Base-by-base conservation (phyloP, 2,888 invertebrate genomes). In the Hypselothyrea guttata region DNA sequence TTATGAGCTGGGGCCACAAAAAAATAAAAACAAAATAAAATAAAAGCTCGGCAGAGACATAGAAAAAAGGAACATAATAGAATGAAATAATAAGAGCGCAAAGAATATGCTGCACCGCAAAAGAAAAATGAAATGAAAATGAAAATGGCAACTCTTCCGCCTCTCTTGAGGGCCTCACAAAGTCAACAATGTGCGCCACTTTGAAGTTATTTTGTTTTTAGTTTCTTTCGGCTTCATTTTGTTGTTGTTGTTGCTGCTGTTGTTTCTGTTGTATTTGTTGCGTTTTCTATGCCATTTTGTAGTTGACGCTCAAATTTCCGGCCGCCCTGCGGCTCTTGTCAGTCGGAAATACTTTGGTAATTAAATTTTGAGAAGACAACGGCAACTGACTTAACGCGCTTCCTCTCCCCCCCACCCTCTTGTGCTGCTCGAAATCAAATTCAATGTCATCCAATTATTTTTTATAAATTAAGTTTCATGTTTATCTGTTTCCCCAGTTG, bases 121-220 rank as follows among this genome's bases (percentile, higher is more conserved):
- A 70, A 64, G 68, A 4, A 22, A 22, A 22, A 22, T 22, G 22
- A 22, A 22, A 22, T 22, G 5, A 76, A 76, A 69, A 72, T 63
- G 74, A 74, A 84, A 79, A 84, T 74, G 66, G 78, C 71, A 74
- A 79, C 85, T 78, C 85, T 84, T 84, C 63, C 68, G 76, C 61
- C 54, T 31, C 48, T 2, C 4, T 11, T 8, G 22, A 35, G 46
- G 18, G 12, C 16, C 16, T 38, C 18, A 8, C 38, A 42, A 48
- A 46, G 33, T 41, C 44, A 57, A 78, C 66, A 78, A 75, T 64
- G 59, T 48, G 37, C 47, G 49, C 57, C 75, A 58, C 81, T 76
- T 76, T 69, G 63, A 71, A 65, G 67, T 59, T 61, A 52, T 63
- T 62, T 60, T 57, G 52, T 57, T 71, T 42, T 63, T 53, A 46